These are phyloP conservation scores for Zele albiditarsus DNA, from an alignment of 2,888 invertebrate species.

Conservation along the genomic window DNA sequence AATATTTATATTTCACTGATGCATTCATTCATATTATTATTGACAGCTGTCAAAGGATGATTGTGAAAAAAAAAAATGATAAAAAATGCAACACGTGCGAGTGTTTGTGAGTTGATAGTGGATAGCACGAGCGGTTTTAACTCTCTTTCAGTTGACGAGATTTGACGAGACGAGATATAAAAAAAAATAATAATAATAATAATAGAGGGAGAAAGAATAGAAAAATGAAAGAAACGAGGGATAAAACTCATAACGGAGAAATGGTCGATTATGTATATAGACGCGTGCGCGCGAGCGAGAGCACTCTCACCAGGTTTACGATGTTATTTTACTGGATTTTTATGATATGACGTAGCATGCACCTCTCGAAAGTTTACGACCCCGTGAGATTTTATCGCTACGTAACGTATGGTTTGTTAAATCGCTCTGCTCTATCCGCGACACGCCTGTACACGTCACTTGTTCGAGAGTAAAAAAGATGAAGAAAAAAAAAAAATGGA, in stretches of 20 bases:
- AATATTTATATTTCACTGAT: no score
- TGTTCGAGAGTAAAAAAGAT: not conserved
- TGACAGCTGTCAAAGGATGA: not conserved
- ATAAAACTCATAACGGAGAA: constrained; percentile 36
- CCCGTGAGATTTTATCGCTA: constrained; percentile 71
- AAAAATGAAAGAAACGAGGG: constrained; percentile 26
- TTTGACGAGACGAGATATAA: not conserved
- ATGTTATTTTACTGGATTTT: constrained; percentile 72
- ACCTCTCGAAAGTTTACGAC: constrained; percentile 67
- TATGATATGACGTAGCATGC: constrained; percentile 70
- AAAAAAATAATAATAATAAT: not conserved
- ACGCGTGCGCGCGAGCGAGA: constrained; percentile 35
- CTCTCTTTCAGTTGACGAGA: not conserved
- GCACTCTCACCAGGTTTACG: constrained; percentile 64
- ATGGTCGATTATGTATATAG: constrained; percentile 50
- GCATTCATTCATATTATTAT: not conserved
- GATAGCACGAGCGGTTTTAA: not conserved
- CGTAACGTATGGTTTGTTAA: constrained; percentile 72
- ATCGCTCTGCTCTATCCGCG: constrained; percentile 62
- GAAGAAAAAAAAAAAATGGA: constrained; percentile 16
- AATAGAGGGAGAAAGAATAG: not conserved
- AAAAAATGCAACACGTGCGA: not conserved
- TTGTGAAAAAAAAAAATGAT: not conserved
- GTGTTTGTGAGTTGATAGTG: not conserved
- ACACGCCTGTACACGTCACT: constrained; percentile 37